These are phyloP conservation scores for Ceraclea dissimilis DNA, from an alignment of 2,888 invertebrate species.

Conservation along the genomic window DNA sequence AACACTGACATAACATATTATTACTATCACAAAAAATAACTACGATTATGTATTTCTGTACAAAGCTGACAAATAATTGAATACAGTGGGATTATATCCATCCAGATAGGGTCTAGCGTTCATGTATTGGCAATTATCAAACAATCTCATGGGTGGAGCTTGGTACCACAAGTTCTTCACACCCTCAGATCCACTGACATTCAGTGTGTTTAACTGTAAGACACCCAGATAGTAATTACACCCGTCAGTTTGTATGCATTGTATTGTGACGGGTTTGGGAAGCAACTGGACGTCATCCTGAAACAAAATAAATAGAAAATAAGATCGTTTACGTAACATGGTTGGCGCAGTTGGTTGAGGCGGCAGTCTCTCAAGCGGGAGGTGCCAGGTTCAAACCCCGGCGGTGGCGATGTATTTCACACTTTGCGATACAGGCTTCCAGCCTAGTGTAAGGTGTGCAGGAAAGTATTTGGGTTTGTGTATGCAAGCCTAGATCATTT, in stretches of 20 bases:
- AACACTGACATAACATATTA: too few relatives aligned
- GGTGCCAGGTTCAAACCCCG: too few relatives aligned
- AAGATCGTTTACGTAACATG: neutral
- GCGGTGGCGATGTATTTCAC: too few relatives aligned
- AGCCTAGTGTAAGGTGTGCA: too few relatives aligned
- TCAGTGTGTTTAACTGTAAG: slow-evolving; percentile 75
- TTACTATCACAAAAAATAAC: too few relatives aligned
- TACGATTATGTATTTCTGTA: slow-evolving; percentile 55
- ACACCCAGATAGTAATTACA: slow-evolving; percentile 71
- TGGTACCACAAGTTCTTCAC: slow-evolving; percentile 77
- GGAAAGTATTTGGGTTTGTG: too few relatives aligned
- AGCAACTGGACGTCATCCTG: slow-evolving; percentile 56
- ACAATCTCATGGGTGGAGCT: slow-evolving; percentile 55
- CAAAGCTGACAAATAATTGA: slow-evolving; percentile 70
- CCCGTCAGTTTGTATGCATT: slow-evolving; percentile 77
- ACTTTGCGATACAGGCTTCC: too few relatives aligned
- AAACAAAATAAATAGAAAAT: slow-evolving; percentile 25
- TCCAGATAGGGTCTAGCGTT: slow-evolving; percentile 57
- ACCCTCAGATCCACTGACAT: slow-evolving; percentile 51
- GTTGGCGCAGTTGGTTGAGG: too few relatives aligned
- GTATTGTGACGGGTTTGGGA: slow-evolving; percentile 71
- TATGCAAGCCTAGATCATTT: neutral
- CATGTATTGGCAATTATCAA: slow-evolving; percentile 56
- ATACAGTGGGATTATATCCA: slow-evolving; percentile 72
- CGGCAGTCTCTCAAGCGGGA: too few relatives aligned